These are phyloP conservation scores for Syngnathoides biaculeatus DNA, from an alignment of 2,113 vertebrate genomes.

Conservation along the genomic window DNA sequence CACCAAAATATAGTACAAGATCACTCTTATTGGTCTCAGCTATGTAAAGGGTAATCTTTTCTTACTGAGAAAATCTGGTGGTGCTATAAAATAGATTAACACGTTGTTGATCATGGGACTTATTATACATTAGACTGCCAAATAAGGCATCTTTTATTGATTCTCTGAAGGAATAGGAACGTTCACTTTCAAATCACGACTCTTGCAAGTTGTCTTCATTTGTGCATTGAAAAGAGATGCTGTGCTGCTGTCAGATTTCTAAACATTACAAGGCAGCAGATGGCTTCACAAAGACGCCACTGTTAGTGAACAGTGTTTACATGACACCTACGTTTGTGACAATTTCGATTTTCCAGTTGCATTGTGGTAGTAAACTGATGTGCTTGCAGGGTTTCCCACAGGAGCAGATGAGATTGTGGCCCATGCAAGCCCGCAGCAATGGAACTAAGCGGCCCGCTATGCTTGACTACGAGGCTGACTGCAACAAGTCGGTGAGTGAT, in stretches of 20 bases:
- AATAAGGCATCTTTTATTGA: background rate
- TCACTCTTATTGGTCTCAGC: background rate
- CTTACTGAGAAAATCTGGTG: background rate
- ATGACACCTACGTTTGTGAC: background rate
- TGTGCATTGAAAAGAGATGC: background rate
- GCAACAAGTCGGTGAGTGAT: slow-evolving; percentile 89
- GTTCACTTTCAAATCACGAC: background rate
- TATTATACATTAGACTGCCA: background rate
- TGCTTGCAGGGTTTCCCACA: slow-evolving; percentile 90
- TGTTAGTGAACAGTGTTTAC: background rate
- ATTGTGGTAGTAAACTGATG: background rate
- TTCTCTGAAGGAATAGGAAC: background rate
- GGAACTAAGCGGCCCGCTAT: slow-evolving; percentile 97
- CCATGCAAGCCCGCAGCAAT: slow-evolving; percentile 98
- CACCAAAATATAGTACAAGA: background rate
- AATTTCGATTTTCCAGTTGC: background rate
- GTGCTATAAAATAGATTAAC: background rate
- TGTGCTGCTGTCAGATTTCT: background rate
- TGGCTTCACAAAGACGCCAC: background rate
- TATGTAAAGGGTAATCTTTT: background rate
- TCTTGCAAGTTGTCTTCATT: background rate
- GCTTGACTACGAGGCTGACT: slow-evolving; percentile 96
- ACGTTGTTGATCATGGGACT: background rate
- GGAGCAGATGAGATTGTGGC: slow-evolving; percentile 98
- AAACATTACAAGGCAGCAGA: background rate